Conservation (phyloP, 1,140 invertebrate genomes). For the Philotrypesis tridentata region DNA sequence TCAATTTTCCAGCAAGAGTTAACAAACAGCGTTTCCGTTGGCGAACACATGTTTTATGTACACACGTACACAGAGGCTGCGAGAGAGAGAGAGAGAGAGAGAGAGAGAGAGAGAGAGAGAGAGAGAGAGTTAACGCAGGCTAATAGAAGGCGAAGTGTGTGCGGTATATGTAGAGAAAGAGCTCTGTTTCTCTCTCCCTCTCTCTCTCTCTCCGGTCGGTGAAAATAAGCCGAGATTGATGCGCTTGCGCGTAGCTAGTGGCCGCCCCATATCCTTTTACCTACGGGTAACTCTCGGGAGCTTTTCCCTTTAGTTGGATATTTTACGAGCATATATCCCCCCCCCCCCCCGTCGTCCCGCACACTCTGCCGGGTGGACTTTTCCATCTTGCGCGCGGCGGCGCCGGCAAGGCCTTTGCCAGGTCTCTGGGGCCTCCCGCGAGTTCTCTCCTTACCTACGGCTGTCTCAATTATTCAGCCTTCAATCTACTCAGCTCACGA, state of each 20-base stretch:
- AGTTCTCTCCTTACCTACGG: background rate
- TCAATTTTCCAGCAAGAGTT: too few relatives aligned
- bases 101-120: too few relatives aligned
- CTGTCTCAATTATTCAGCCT: constrained; percentile 45
- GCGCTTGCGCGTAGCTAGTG: background rate
- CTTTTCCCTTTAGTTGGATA: constrained; percentile 34
- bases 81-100: too few relatives aligned
- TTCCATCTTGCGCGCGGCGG: background rate
- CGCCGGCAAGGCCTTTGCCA: background rate
- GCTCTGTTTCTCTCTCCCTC: too few relatives aligned
- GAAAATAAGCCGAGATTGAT: constrained; percentile 45
- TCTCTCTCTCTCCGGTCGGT: too few relatives aligned
- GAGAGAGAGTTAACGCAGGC: too few relatives aligned
- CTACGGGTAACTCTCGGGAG: constrained; percentile 23
- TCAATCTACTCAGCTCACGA: constrained; percentile 43
- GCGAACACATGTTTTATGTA: too few relatives aligned
- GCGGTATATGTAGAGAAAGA: too few relatives aligned
- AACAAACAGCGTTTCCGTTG: too few relatives aligned
- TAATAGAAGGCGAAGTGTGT: background rate
- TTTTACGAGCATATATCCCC: constrained; percentile 29
- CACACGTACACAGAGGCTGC: too few relatives aligned
- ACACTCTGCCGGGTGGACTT: too few relatives aligned
- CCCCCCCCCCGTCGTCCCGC: background rate
- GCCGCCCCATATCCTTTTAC: background rate
- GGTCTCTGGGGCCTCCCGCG: background rate